phyloP scores from a whole-genome alignment of 2,113 vertebrate genomes.

The Dolichallabes microphthalmus region DNA sequence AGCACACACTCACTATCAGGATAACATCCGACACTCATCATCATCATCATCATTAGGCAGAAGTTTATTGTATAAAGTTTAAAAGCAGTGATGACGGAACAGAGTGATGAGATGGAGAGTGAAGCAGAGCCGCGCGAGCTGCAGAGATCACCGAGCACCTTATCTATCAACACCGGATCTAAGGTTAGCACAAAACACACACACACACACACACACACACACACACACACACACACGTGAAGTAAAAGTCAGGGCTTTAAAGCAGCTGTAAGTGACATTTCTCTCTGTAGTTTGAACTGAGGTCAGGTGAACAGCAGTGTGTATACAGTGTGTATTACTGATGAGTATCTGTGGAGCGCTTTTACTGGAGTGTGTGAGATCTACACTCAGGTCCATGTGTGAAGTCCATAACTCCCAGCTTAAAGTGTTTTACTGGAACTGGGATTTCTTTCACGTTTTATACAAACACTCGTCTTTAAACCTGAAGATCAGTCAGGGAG shows the following conservation, averaged over 20 bases:
- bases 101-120: constrained; percentile 80
- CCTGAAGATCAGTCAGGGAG: background rate
- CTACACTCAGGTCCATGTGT: background rate
- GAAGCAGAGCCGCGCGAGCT: constrained; percentile 70
- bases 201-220: constrained; percentile 2
- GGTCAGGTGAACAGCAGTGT: background rate
- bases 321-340: background rate
- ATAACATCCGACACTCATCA: background rate
- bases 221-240: background rate
- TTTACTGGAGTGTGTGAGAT: background rate
- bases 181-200: constrained; percentile 71
- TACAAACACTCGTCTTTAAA: background rate
- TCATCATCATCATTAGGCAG: background rate
- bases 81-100: constrained; percentile 69
- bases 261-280: background rate
- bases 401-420: no score
- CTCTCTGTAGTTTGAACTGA: background rate
- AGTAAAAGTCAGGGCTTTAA: background rate
- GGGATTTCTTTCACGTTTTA: background rate
- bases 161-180: constrained; percentile 75
- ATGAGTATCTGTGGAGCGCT: background rate
- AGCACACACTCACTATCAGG: background rate
- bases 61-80: background rate
- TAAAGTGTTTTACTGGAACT: background rate
- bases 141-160: constrained; percentile 72